phyloP scores from a whole-genome alignment of 2,113 vertebrate genomes.

The Thamnophis sirtalis region DNA sequence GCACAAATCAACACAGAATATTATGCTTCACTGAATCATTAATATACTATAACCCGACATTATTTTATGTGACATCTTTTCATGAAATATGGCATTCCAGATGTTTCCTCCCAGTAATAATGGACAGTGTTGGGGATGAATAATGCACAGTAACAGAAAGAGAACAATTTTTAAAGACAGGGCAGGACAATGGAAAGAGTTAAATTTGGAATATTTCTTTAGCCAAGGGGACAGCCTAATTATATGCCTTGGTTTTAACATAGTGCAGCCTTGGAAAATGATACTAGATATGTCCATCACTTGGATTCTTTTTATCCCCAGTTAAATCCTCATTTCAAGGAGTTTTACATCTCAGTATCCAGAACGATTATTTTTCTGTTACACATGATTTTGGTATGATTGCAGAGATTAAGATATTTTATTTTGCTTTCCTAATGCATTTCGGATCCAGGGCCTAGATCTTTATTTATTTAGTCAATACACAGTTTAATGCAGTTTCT shows the following conservation, averaged over 20 bases:
- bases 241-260: not conserved
- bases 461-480: not conserved
- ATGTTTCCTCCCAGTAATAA: slow-evolving; percentile 27
- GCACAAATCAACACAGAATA: not conserved
- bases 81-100: slow-evolving; percentile 14
- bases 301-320: not conserved
- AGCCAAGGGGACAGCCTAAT: not conserved
- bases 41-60: rapidly evolving
- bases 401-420: not conserved
- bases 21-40: slow-evolving; percentile 3
- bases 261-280: not conserved
- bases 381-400: not conserved
- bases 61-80: slow-evolving; percentile 12
- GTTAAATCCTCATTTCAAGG: not conserved
- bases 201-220: slow-evolving; percentile 17
- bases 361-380: not conserved
- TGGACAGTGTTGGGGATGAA: slow-evolving; percentile 24
- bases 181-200: not conserved
- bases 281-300: not conserved
- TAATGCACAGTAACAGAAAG: slow-evolving; percentile 25
- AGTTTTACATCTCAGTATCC: not conserved
- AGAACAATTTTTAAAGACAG: slow-evolving; percentile 3
- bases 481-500: not conserved
- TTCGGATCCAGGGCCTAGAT: not conserved
- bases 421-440: not conserved